A percentile compares a stretch with the other conserved stretches of the same genome.
phyloP scores from a whole-genome alignment of 2,113 vertebrate genomes.

The Benitochromis conjunctus region DNA sequence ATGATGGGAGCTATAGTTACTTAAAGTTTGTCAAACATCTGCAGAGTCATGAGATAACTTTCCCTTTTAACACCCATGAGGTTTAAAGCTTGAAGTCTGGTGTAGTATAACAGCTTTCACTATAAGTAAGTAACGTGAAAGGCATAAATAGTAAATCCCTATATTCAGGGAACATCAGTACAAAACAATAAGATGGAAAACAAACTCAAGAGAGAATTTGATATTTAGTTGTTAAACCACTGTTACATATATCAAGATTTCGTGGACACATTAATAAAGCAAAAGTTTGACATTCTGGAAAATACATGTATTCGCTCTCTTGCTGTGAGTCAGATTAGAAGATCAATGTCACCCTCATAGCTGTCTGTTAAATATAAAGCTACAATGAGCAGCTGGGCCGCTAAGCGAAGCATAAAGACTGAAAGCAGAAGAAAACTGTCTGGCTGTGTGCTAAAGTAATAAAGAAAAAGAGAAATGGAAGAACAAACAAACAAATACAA shows the following conservation, averaged over 20 bases:
- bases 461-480: neutral
- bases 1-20: neutral
- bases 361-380: neutral
- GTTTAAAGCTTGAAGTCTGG: neutral
- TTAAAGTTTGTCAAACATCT: constrained; percentile 16
- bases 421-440: neutral
- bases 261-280: neutral
- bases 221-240: neutral
- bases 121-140: neutral
- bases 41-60: constrained; percentile 29
- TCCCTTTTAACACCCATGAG: constrained; percentile 10
- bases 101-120: neutral
- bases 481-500: neutral
- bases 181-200: neutral
- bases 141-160: neutral
- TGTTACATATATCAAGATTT: neutral
- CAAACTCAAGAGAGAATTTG: neutral
- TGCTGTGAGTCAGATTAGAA: neutral
- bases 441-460: neutral
- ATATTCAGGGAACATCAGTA: neutral
- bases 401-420: neutral
- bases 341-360: neutral
- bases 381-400: neutral
- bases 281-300: neutral
- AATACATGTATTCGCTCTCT: neutral